Conservation (phyloP, 2,797 vertebrate species). For the Platyrinchus mystaceus region DNA sequence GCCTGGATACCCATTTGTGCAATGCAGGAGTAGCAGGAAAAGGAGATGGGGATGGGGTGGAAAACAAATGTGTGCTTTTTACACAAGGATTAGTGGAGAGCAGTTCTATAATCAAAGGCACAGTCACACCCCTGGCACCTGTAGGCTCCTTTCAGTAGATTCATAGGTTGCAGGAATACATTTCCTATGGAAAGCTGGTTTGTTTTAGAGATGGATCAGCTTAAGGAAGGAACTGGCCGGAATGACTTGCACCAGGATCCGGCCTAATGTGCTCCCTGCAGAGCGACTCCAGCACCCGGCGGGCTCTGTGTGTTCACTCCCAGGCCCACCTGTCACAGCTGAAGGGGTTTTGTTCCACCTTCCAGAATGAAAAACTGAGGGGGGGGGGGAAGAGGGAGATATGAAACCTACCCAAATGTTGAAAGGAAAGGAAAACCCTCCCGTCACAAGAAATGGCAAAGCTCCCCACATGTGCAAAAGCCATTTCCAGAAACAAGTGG, state of each 20-base stretch:
- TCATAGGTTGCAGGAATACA: fast-evolving
- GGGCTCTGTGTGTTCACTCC: not conserved
- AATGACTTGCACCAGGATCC: not conserved
- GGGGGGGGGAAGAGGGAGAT: not conserved
- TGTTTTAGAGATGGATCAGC: not conserved
- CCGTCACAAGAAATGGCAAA: not conserved
- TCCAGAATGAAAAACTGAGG: not conserved
- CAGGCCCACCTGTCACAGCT: conserved; percentile 28
- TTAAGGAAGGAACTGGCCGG: not conserved
- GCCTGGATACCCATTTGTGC: fast-evolving
- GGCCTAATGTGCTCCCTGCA: fast-evolving
- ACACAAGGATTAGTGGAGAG: not conserved
- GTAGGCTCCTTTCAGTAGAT: not conserved
- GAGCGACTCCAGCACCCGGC: not conserved
- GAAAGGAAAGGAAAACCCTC: conserved; percentile 1
- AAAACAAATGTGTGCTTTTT: not conserved
- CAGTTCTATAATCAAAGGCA: not conserved
- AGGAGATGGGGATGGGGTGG: too few species aligned
- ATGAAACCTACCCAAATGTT: not conserved
- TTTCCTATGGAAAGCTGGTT: not conserved
- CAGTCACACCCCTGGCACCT: not conserved
- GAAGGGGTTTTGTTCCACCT: conserved; percentile 19
- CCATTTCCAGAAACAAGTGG: conserved; percentile 29
- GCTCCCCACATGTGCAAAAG: conserved; percentile 33
- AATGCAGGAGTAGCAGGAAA: not conserved